A percentile compares a stretch with the other conserved stretches of the same genome.
These are phyloP conservation scores for Macrobrachium rosenbergii DNA, from an alignment of 1,140 invertebrate genomes.

Conservation along the genomic window DNA sequence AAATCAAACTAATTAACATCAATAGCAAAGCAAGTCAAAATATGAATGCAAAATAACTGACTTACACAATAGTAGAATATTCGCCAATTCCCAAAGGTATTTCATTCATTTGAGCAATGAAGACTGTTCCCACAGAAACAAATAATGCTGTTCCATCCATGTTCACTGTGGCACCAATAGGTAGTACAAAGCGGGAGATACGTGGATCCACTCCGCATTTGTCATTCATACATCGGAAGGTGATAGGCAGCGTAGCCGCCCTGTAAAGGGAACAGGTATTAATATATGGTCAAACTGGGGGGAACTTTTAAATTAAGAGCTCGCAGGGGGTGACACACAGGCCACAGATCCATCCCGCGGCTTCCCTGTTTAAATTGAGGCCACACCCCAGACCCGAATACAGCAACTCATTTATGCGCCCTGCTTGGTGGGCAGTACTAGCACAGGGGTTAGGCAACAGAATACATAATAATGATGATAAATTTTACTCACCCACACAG, in stretches of 20 bases:
- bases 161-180: constrained; percentile 92
- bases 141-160: constrained; percentile 96
- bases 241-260: constrained; percentile 93
- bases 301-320: background rate
- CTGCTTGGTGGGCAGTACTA: constrained; percentile 38
- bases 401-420: constrained; percentile 40
- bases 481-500: constrained; percentile 61
- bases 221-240: constrained; percentile 94
- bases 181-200: constrained; percentile 91
- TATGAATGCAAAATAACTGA: constrained; percentile 55
- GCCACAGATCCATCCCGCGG: constrained; percentile 8
- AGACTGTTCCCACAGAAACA: constrained; percentile 88
- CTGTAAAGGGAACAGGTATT: constrained; percentile 74
- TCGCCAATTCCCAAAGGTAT: constrained; percentile 84
- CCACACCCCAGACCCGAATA: constrained; percentile 23
- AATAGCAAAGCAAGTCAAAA: too few relatives aligned
- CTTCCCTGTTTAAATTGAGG: constrained; percentile 23
- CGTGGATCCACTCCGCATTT: constrained; percentile 89
- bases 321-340: constrained; percentile 1
- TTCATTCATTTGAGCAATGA: constrained; percentile 92
- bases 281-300: constrained; percentile 2
- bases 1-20: too few relatives aligned
- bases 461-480: constrained; percentile 3
- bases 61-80: constrained; percentile 84
- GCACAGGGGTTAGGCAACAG: constrained; percentile 42